Percentiles rank a stretch among this genome's conserved stretches.
Evolutionary conservation across 2,797 vertebrate species (phyloP).

Genomic region (Lophotriccus pileatus): DNA sequence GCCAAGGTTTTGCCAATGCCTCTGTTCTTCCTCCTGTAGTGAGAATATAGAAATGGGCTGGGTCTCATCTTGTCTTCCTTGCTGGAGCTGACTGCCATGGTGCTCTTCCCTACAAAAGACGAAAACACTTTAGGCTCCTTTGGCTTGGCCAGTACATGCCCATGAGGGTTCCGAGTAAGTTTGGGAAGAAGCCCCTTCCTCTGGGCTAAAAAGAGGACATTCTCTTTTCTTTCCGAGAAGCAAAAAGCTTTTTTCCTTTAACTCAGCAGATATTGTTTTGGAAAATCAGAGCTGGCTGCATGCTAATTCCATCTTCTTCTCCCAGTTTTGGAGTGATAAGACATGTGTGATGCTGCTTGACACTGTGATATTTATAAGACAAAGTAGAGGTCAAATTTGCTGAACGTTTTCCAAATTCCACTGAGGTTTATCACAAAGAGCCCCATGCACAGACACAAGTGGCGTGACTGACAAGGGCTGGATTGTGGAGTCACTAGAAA

Average conservation of each 20-base stretch:
- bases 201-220: not conserved
- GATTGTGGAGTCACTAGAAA: slow-evolving; percentile 31
- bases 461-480: slow-evolving; percentile 34
- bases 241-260: slow-evolving; percentile 15
- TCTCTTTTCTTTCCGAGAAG: slow-evolving; percentile 1
- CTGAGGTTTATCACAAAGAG: slow-evolving; percentile 64
- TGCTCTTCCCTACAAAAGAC: not conserved
- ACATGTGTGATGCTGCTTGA: slow-evolving; percentile 41
- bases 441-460: slow-evolving; percentile 34
- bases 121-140: not conserved
- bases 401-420: slow-evolving; percentile 70
- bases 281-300: slow-evolving; percentile 44
- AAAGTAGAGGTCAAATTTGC: slow-evolving; percentile 67
- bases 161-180: not conserved
- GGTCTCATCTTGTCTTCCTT: not conserved
- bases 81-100: not conserved
- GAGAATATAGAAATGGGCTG: not conserved
- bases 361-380: slow-evolving; percentile 68
- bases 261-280: slow-evolving; percentile 25
- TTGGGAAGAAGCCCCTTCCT: not conserved
- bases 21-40: not conserved
- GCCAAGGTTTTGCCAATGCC: not conserved
- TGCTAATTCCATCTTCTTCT: slow-evolving; percentile 47
- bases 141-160: not conserved
- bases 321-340: slow-evolving; percentile 13